A percentile compares a stretch with the other conserved stretches of the same genome.
Conservation (phyloP, 2,797 vertebrate species). For the Chelidonichthys spinosus region DNA sequence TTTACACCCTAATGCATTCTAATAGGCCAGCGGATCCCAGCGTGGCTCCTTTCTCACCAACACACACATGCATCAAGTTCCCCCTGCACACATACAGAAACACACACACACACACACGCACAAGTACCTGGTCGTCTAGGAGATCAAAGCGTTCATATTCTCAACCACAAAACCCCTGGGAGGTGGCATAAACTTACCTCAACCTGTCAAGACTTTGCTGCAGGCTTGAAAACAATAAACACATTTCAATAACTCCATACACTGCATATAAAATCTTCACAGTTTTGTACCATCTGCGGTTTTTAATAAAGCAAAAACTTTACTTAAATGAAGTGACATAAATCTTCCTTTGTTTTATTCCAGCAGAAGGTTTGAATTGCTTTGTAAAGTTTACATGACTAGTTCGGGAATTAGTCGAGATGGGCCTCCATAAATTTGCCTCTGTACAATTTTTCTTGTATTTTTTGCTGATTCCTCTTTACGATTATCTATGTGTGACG, state of each 20-base stretch:
- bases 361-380: background rate
- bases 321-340: background rate
- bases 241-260: background rate
- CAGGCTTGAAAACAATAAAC: slow-evolving; percentile 3
- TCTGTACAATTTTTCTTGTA: slow-evolving; percentile 4
- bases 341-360: background rate
- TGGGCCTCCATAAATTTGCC: background rate
- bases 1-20: slow-evolving; percentile 78
- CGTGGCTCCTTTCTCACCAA: slow-evolving; percentile 40
- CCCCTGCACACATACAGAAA: slow-evolving; percentile 14
- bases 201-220: slow-evolving; percentile 2
- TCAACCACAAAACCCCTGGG: slow-evolving; percentile 20
- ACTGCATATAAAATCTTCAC: background rate
- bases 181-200: slow-evolving; percentile 21
- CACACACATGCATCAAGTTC: slow-evolving; percentile 23
- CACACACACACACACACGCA: slow-evolving; percentile 29
- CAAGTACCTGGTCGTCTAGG: slow-evolving; percentile 61
- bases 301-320: background rate
- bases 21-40: slow-evolving; percentile 66
- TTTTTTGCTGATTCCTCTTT: slow-evolving; percentile 7
- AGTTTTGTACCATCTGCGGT: background rate
- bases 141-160: slow-evolving; percentile 59
- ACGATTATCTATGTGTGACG: slow-evolving; percentile 42
- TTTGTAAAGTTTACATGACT: slow-evolving; percentile 1
- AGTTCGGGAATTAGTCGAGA: slow-evolving; percentile 1